phyloP scores from a whole-genome alignment of 2,888 invertebrate species.

The Cynaeus angustus region DNA sequence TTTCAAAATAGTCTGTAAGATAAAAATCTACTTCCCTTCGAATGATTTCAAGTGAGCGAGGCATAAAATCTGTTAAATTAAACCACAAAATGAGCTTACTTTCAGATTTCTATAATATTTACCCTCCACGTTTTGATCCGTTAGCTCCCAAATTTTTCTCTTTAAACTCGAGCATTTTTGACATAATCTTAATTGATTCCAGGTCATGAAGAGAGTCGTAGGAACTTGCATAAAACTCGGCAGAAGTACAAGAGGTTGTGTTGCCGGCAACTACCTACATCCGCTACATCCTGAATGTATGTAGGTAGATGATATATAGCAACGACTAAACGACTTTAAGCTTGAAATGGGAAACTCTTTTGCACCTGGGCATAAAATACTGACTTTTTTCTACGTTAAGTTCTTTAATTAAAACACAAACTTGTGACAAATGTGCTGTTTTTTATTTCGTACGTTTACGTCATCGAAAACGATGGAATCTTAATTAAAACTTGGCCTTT shows the following conservation, averaged over 20 bases:
- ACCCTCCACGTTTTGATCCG: too few species aligned
- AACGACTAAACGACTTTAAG: constrained; percentile 34
- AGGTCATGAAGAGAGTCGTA: constrained; percentile 68
- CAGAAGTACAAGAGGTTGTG: constrained; percentile 67
- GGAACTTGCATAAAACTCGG: constrained; percentile 71
- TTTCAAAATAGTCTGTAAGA: too few species aligned
- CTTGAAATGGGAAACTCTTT: constrained; percentile 43
- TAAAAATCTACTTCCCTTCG: too few species aligned
- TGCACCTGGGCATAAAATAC: constrained; percentile 46
- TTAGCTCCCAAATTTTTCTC: neutral
- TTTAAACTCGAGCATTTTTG: neutral
- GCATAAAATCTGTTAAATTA: too few species aligned
- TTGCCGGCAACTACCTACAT: constrained; percentile 70
- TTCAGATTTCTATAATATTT: neutral
- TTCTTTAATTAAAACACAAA: constrained; percentile 40
- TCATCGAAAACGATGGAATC: constrained; percentile 4
- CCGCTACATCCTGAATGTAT: constrained; percentile 71
- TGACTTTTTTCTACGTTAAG: constrained; percentile 23
- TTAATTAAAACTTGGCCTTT: constrained; percentile 35
- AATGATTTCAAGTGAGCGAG: too few species aligned
- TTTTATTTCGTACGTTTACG: constrained; percentile 19
- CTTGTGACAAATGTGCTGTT: constrained; percentile 20
- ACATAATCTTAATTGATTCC: constrained; percentile 44
- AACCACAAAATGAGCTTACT: too few species aligned
- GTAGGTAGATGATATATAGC: constrained; percentile 60